phyloP scores from a whole-genome alignment of 2,888 invertebrate species.

The Hypomecis atomaria region DNA sequence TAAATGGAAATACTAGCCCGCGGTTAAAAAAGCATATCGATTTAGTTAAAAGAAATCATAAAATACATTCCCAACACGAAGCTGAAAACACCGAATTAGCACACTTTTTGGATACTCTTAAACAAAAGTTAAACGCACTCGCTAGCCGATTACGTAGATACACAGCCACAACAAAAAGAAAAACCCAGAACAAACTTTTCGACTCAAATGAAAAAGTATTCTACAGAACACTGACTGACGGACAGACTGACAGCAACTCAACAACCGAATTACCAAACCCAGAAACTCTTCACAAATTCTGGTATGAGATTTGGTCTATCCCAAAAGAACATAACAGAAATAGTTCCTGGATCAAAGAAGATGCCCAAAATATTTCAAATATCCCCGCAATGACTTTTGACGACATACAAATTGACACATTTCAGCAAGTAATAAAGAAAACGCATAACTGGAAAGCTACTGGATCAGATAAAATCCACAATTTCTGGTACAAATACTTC shows the following conservation, averaged over 20 bases:
- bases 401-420: too few species aligned
- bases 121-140: conserved; percentile 1
- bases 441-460: conserved; percentile 6
- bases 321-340: not conserved
- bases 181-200: not conserved
- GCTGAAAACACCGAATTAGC: not conserved
- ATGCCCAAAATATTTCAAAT: not conserved
- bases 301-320: conserved; percentile 2
- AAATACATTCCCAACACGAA: conserved; percentile 8
- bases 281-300: not conserved
- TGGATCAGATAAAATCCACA: conserved; percentile 9
- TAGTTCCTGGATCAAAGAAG: not conserved
- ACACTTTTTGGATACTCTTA: conserved; percentile 3
- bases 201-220: not conserved
- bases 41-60: not conserved
- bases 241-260: not conserved
- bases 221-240: not conserved
- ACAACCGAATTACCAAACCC: not conserved
- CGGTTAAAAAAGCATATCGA: not conserved
- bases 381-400: not conserved
- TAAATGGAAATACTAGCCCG: not conserved
- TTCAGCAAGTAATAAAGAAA: not conserved
- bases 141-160: not conserved
- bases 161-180: not conserved
- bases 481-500: conserved; percentile 4